Evolutionary conservation across 1,140 invertebrate genomes (phyloP).

Genomic region (Drosophila repleta): DNA sequence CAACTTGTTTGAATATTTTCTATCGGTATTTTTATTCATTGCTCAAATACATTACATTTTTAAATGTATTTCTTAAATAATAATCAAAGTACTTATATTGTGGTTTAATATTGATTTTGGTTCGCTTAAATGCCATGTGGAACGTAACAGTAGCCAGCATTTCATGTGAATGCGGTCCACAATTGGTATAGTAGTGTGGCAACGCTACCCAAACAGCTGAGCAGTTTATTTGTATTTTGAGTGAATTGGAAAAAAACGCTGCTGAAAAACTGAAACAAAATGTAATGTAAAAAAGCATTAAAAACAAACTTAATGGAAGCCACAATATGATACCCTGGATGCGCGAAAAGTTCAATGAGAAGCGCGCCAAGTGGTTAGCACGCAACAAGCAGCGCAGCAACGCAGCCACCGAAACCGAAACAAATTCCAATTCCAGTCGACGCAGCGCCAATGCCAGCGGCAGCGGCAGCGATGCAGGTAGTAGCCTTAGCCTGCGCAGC

Average conservation of each 20-base stretch:
- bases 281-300: constrained; percentile 47
- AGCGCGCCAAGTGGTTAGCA: constrained; percentile 77
- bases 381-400: constrained; percentile 55
- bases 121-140: not conserved
- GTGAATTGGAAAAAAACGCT: constrained; percentile 31
- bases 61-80: too few relatives aligned
- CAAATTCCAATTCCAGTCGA: constrained; percentile 31
- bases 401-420: constrained; percentile 20
- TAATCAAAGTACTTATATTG: not conserved
- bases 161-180: not conserved
- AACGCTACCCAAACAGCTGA: constrained; percentile 44
- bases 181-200: constrained; percentile 13
- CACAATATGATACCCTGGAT: constrained; percentile 83
- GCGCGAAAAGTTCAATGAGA: constrained; percentile 80
- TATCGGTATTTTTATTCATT: not conserved
- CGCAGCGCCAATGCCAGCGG: constrained; percentile 18
- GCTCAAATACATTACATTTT: too few relatives aligned
- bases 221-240: constrained; percentile 56
- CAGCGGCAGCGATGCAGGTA: constrained; percentile 59
- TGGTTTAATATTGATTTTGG: not conserved
- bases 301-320: constrained; percentile 48
- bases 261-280: constrained; percentile 22
- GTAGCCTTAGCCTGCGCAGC: constrained; percentile 45
- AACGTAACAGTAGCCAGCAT: not conserved
- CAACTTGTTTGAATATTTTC: not conserved